Base-by-base conservation (phyloP, 1,140 invertebrate species). In the Ditylenchus dipsaci region DNA sequence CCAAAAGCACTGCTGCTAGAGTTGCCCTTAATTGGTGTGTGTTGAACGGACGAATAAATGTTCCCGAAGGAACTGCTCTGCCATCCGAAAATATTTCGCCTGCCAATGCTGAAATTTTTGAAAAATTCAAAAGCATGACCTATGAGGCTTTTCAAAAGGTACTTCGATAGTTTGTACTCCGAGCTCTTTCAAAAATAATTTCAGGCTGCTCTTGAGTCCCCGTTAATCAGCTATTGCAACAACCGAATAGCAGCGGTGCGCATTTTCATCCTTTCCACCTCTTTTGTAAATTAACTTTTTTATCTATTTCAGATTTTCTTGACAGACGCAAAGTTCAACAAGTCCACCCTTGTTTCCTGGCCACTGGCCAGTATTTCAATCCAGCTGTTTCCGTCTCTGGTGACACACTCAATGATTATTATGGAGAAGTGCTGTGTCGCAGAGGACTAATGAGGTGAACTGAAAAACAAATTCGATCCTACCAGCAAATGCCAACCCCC, bases 271-370 rank as follows among this genome's bases (percentile, higher is more conserved):
- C 33, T n/a, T n/a, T n/a, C n/a, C n/a, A n/a, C n/a, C n/a, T n/a
- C n/a, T n/a, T n/a, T n/a, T n/a, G n/a, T n/a, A n/a, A n/a, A n/a
- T n/a, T n/a, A n/a, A n/a, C n/a, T n/a, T n/a, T n/a, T n/a, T n/a
- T n/a, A n/a, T n/a, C n/a, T n/a, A n/a, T 17, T 53, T 53, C 15
- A 53, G 49, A 53, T 53, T 21, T 61, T 61, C 29, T 43, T 61
- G 27, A 13, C 26, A 13, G 59, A 61, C 26, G 59, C 59, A 21
- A 19, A n/a, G 19, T 33, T 21, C 59, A 61, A 61, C 19, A 21
- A 30, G 29, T 26, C 59, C 3, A 43, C n/a, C 13, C 29, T 30
- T 61, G 38, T 61, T 3, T 61, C 59, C 3, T 61, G 59, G 59
- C 59, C n/a, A 43, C 59, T 43, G 59, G 59, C 13, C 19, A 29